Percentiles rank a stretch among this genome's conserved stretches.
Conservation (phyloP, 1,140 invertebrate genomes). For the Drosophila truncata region DNA sequence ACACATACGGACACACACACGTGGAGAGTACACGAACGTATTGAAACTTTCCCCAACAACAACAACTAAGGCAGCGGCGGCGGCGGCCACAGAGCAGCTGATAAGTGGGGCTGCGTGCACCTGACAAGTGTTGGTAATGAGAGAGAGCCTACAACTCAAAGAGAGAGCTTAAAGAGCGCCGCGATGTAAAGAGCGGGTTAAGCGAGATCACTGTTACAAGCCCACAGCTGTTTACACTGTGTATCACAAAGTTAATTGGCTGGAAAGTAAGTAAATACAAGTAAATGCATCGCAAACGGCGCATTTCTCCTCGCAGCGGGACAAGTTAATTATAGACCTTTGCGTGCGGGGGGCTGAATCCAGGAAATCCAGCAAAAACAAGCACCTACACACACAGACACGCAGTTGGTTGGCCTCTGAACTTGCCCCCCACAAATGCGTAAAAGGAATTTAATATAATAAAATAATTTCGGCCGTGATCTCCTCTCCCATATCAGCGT, state of each 20-base stretch:
- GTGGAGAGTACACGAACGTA: conserved; percentile 11
- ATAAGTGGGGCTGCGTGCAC: conserved; percentile 41
- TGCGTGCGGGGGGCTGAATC: conserved; percentile 33
- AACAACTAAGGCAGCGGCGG: conserved; percentile 17
- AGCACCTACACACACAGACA: conserved; percentile 9
- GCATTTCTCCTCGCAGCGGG: conserved; percentile 12
- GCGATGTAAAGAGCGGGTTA: conserved; percentile 41
- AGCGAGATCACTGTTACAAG: conserved; percentile 48
- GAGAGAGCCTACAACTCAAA: not conserved
- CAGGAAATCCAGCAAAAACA: conserved; percentile 1
- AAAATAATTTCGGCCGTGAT: not conserved
- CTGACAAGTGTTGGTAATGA: conserved; percentile 24
- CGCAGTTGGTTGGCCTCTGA: conserved; percentile 22
- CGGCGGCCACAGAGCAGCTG: conserved; percentile 47
- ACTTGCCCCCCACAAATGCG: conserved; percentile 41
- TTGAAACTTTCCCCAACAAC: conserved; percentile 78
- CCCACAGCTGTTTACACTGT: conserved; percentile 51
- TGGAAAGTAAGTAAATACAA: conserved; percentile 22
- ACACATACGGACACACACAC: conserved; percentile 22
- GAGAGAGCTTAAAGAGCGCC: conserved; percentile 1
- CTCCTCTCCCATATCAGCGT: conserved; percentile 16
- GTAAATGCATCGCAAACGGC: conserved; percentile 6
- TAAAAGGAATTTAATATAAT: not conserved
- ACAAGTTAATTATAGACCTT: conserved; percentile 61
- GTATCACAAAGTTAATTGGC: conserved; percentile 20